Evolutionary conservation across 2,797 vertebrate species (phyloP).

Genomic region (Gephyroberyx darwinii): DNA sequence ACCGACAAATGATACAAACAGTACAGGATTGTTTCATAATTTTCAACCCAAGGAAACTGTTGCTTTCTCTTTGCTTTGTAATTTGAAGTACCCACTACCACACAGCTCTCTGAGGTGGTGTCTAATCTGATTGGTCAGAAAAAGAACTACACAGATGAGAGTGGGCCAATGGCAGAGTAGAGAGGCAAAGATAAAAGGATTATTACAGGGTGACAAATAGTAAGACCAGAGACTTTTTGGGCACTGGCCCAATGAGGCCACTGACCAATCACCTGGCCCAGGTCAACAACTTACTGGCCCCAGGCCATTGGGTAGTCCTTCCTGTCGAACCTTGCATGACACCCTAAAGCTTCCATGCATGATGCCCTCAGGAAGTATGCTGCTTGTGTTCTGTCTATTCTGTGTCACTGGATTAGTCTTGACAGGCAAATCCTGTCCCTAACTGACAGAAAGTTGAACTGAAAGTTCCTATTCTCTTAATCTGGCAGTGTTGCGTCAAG

Average conservation of each 20-base stretch:
- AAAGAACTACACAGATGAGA: not conserved
- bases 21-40: too few species aligned
- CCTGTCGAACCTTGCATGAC: slow-evolving; percentile 8
- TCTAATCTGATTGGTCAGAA: not conserved
- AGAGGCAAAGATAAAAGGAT: slow-evolving; percentile 30
- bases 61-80: too few species aligned
- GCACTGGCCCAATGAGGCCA: slow-evolving; percentile 28
- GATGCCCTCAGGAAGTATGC: not conserved
- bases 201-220: slow-evolving; percentile 5
- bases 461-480: slow-evolving; percentile 24
- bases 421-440: not conserved
- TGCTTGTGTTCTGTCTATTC: not conserved
- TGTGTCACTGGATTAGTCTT: not conserved
- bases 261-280: slow-evolving; percentile 30
- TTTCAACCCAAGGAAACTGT: too few species aligned
- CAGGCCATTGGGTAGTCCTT: slow-evolving; percentile 2
- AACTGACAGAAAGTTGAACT: slow-evolving; percentile 35
- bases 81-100: too few species aligned
- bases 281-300: slow-evolving; percentile 16
- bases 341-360: not conserved
- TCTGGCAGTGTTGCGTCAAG: not conserved
- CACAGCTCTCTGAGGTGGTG: not conserved
- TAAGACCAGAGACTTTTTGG: slow-evolving; percentile 32
- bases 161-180: slow-evolving; percentile 7
- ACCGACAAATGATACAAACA: too few species aligned